Percentiles rank a stretch among this genome's conserved stretches.
phyloP scores from a whole-genome alignment of 2,113 vertebrate species.

The Loxodonta africana region DNA sequence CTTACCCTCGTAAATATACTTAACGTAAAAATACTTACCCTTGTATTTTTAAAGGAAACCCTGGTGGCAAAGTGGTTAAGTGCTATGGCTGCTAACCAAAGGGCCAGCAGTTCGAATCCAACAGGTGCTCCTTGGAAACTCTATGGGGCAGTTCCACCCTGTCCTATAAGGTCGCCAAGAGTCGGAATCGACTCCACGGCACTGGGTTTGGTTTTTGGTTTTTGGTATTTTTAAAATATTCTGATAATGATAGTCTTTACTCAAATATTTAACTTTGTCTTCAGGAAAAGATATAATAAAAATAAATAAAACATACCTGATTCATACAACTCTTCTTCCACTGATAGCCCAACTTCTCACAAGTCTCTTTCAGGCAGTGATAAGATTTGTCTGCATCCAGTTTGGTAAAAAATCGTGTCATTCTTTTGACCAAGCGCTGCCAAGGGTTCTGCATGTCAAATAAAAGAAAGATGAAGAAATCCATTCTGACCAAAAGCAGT shows the following conservation, averaged over 20 bases:
- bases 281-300: neutral
- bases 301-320: conserved; percentile 88
- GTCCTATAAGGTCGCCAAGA: too few species aligned
- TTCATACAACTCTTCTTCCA: conserved; percentile 95
- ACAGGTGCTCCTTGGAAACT: too few species aligned
- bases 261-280: conserved; percentile 52
- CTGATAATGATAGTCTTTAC: neutral
- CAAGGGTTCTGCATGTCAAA: conserved; percentile 90
- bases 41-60: too few species aligned
- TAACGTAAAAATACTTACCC: too few species aligned
- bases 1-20: too few species aligned
- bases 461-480: conserved; percentile 43
- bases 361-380: conserved; percentile 91
- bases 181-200: too few species aligned
- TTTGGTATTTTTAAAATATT: neutral
- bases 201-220: too few species aligned
- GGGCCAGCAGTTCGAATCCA: too few species aligned
- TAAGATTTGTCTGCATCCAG: conserved; percentile 92
- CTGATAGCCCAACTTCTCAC: conserved; percentile 92
- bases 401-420: conserved; percentile 97
- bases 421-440: conserved; percentile 96
- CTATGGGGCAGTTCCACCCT: too few species aligned
- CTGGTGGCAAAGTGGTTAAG: too few species aligned
- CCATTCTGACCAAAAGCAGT: neutral
- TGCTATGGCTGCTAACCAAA: too few species aligned